Evolutionary conservation across 2,113 vertebrate species (phyloP).

Genomic region (Sprattus sprattus): DNA sequence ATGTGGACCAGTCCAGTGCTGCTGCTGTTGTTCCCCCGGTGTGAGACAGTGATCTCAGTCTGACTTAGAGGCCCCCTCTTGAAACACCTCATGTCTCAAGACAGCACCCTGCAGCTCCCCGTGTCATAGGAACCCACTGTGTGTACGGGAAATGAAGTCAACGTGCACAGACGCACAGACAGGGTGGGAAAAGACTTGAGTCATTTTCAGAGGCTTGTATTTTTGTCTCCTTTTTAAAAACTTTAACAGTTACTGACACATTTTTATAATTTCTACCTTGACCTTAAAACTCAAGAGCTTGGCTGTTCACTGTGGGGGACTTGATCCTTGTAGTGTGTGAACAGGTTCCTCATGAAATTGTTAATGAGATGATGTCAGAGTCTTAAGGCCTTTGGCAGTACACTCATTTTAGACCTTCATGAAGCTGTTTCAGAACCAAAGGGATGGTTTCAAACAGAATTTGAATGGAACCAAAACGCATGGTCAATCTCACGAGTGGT

Average conservation of each 20-base stretch:
- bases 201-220: slow-evolving; percentile 10
- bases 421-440: neutral
- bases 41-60: slow-evolving; percentile 15
- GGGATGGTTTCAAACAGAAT: neutral
- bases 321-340: neutral
- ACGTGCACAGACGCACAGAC: neutral
- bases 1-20: neutral
- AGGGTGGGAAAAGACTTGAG: slow-evolving; percentile 1
- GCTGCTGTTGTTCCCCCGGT: neutral
- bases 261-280: neutral
- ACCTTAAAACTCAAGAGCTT: neutral
- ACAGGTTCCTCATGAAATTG: slow-evolving; percentile 8
- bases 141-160: slow-evolving; percentile 17
- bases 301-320: neutral
- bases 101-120: neutral
- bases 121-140: neutral
- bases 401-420: neutral
- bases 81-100: neutral
- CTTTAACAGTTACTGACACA: neutral
- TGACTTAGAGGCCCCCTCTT: neutral
- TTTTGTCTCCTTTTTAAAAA: neutral
- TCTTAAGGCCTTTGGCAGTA: neutral
- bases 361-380: slow-evolving; percentile 12
- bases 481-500: neutral
- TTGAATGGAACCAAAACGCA: neutral